Evolutionary conservation across 2,888 invertebrate genomes (phyloP).

Genomic region (Clostera curtula): DNA sequence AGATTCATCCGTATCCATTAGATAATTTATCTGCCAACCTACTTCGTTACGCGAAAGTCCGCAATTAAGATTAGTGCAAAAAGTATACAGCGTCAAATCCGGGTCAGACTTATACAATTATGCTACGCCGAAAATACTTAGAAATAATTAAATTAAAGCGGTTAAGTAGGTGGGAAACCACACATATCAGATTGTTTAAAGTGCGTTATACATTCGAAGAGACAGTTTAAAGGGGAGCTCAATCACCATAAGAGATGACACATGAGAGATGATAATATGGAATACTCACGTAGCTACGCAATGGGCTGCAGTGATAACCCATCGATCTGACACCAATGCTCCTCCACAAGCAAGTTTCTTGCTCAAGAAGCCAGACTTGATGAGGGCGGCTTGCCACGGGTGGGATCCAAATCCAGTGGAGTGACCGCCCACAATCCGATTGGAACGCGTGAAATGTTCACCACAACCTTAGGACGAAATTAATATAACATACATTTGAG

Average conservation of each 20-base stretch:
- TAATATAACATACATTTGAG: not conserved
- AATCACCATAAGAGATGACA: not conserved
- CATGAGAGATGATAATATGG: not conserved
- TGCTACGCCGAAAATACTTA: slow-evolving; percentile 2
- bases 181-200: too few species aligned
- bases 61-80: slow-evolving; percentile 11
- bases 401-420: slow-evolving; percentile 93
- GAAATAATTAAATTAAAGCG: not conserved
- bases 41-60: slow-evolving; percentile 12
- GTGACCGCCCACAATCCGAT: slow-evolving; percentile 94
- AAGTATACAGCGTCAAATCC: slow-evolving; percentile 7
- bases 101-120: slow-evolving; percentile 3
- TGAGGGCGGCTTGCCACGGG: slow-evolving; percentile 95
- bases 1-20: not conserved
- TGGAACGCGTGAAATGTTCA: slow-evolving; percentile 89
- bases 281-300: slow-evolving; percentile 91
- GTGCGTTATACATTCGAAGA: too few species aligned
- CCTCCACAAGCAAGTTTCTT: slow-evolving; percentile 95
- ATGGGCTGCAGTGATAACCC: slow-evolving; percentile 95
- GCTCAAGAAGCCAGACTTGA: slow-evolving; percentile 91
- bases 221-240: too few species aligned
- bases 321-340: slow-evolving; percentile 89
- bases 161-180: too few species aligned
- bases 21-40: slow-evolving; percentile 4
- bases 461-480: slow-evolving; percentile 84